Evolutionary conservation across 2,888 invertebrate genomes (phyloP).

Genomic region (Erpobdella octoculata): DNA sequence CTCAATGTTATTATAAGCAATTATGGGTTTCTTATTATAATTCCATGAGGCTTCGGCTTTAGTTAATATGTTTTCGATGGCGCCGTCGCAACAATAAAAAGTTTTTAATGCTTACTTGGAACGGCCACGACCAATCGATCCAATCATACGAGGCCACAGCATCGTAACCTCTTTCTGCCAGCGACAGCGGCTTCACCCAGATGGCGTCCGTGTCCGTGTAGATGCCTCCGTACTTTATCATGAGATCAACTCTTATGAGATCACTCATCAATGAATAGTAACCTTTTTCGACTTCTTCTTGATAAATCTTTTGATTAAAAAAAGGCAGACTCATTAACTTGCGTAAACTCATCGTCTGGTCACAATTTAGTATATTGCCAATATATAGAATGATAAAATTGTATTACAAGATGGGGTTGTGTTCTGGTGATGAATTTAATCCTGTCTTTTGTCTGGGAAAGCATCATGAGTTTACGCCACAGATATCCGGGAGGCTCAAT

Average conservation of each 20-base stretch:
- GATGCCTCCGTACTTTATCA: conserved; percentile 48
- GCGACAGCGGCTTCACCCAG: conserved; percentile 43
- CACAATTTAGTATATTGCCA: no score
- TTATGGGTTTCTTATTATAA: no score
- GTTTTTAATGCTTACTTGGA: no score
- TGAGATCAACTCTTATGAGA: conserved; percentile 45
- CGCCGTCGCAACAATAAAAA: no score
- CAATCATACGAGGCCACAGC: conserved; percentile 46
- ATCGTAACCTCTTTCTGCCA: conserved; percentile 41
- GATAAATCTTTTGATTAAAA: conserved; percentile 31
- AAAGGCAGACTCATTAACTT: no score
- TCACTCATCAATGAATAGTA: conserved; percentile 45
- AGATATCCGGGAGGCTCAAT: conserved; percentile 35
- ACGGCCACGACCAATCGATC: conserved; percentile 40
- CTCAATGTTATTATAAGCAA: no score
- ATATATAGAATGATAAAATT: not conserved
- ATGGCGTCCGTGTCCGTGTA: conserved; percentile 49
- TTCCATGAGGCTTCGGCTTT: no score
- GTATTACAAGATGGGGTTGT: conserved; percentile 26
- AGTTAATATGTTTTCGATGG: no score
- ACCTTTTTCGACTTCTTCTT: conserved; percentile 38
- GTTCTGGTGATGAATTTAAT: conserved; percentile 33
- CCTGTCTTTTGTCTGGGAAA: conserved; percentile 22
- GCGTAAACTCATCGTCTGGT: no score
- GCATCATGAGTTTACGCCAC: conserved; percentile 25